Evolutionary conservation across 2,113 vertebrate species (phyloP).

Genomic region (Hyperoodon ampullatus): DNA sequence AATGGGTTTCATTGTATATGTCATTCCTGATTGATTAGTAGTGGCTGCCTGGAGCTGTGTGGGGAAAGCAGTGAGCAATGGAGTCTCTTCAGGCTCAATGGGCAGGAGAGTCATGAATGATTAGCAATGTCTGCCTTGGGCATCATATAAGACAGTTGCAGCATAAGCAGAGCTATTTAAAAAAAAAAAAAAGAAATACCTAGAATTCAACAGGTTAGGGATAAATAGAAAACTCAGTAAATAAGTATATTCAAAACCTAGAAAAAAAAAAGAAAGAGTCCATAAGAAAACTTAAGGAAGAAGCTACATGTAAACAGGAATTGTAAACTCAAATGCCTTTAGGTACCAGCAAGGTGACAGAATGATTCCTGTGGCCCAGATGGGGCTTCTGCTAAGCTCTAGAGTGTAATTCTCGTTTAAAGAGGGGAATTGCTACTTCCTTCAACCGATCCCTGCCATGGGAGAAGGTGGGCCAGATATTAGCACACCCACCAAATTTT

Average conservation of each 20-base stretch:
- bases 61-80: not conserved
- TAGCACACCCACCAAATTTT: not conserved
- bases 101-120: not conserved
- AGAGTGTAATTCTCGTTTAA: not conserved
- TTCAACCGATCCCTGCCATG: not conserved
- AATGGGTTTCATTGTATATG: not conserved
- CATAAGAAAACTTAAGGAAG: not conserved
- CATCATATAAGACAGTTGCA: not conserved
- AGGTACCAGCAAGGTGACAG: not conserved
- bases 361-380: not conserved
- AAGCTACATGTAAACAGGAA: not conserved
- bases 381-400: not conserved
- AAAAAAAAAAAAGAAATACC: not conserved
- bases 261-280: not conserved
- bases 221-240: not conserved
- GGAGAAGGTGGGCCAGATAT: not conserved
- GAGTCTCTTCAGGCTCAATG: not conserved
- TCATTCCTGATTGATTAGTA: conserved; percentile 6
- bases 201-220: not conserved
- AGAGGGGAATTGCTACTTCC: not conserved
- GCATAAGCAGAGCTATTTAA: not conserved
- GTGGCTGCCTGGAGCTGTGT: not conserved
- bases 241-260: not conserved
- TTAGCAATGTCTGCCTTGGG: conserved; percentile 22
- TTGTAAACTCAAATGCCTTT: not conserved